A percentile compares a stretch with the other conserved stretches of the same genome.
Evolutionary conservation across 2,113 vertebrate species (phyloP).

Genomic region (Triplophysa rosa): DNA sequence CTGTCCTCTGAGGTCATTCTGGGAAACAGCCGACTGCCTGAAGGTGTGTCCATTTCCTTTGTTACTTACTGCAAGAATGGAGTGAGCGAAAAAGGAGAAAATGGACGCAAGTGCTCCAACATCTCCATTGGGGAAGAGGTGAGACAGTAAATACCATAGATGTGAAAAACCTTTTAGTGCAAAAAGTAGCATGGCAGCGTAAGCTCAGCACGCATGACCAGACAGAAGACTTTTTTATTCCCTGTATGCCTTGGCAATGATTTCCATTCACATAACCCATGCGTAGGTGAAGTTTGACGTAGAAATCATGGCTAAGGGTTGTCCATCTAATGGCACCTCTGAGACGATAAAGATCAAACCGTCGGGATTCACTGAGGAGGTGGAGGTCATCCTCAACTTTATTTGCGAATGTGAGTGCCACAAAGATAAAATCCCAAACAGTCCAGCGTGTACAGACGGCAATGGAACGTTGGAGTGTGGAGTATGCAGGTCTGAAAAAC

Average conservation of each 20-base stretch:
- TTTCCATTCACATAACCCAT: no score
- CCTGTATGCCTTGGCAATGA: no score
- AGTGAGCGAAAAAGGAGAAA: conserved; percentile 84
- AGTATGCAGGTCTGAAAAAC: conserved; percentile 86
- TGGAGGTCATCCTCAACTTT: conserved; percentile 87
- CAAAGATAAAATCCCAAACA: conserved; percentile 71
- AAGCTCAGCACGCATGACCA: no score
- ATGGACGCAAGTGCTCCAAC: conserved; percentile 91
- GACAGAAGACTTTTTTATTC: no score
- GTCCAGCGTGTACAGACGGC: conserved; percentile 76
- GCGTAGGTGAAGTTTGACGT: conserved; percentile 88
- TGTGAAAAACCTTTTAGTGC: no score
- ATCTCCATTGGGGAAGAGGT: conserved; percentile 98
- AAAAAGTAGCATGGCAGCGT: no score
- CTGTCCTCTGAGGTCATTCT: conserved; percentile 95
- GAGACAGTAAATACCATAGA: not conserved
- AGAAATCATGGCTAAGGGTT: conserved; percentile 83
- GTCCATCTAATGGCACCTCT: conserved; percentile 76
- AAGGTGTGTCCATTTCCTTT: conserved; percentile 87
- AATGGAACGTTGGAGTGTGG: conserved; percentile 95
- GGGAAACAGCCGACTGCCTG: conserved; percentile 87
- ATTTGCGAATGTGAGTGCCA: conserved; percentile 92
- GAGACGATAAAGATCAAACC: conserved; percentile 89
- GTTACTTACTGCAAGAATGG: conserved; percentile 95
- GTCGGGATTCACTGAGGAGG: conserved; percentile 91